phyloP scores from a whole-genome alignment of 92 coral and sea anemone species.

The Phenganax stokvisi region DNA sequence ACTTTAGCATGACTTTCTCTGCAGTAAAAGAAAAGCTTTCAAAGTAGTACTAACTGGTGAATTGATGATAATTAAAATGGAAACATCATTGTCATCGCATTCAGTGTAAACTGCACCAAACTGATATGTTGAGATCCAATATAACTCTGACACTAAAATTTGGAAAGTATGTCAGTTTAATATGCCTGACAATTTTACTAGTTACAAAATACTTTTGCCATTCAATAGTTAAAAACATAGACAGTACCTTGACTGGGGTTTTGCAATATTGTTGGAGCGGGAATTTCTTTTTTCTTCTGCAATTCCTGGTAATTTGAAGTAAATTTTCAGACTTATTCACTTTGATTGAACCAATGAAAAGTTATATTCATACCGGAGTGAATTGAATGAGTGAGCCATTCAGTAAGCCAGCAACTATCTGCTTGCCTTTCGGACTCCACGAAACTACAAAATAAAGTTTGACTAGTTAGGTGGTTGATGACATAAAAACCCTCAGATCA shows the following conservation, averaged over 20 bases:
- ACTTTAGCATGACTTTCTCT: not conserved
- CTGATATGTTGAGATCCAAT: conserved; percentile 69
- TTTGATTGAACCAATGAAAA: not conserved
- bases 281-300: conserved; percentile 64
- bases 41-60: conserved; percentile 60
- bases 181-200: too few relatives aligned
- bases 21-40: not conserved
- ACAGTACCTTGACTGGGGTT: conserved; percentile 8
- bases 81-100: conserved; percentile 65
- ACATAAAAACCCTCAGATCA: too few relatives aligned
- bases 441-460: conserved; percentile 52
- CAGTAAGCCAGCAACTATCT: conserved; percentile 75
- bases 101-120: conserved; percentile 80
- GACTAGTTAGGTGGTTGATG: too few relatives aligned
- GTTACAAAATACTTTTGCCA: too few relatives aligned
- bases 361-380: conserved; percentile 52
- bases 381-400: conserved; percentile 74
- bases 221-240: too few relatives aligned
- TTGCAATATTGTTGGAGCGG: conserved; percentile 44
- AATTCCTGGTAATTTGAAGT: conserved; percentile 35
- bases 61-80: conserved; percentile 60
- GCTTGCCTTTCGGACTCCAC: conserved; percentile 99
- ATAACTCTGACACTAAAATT: conserved; percentile 66
- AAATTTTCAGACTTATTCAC: not conserved
- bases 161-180: too few relatives aligned